Conservation (phyloP, 2,888 invertebrate species). For the Drosophila melanosoma region DNA sequence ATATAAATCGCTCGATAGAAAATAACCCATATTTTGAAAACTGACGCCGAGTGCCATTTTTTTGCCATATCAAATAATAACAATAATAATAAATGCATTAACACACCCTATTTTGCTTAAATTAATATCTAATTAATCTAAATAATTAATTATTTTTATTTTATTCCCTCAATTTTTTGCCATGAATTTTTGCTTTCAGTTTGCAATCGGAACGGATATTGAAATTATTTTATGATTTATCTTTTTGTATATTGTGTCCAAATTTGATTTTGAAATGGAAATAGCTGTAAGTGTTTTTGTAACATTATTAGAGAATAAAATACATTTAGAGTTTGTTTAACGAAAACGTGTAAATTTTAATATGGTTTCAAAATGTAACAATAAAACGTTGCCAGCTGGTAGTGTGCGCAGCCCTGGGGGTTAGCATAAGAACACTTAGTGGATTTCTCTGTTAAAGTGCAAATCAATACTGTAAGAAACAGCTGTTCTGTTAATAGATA, state of each 20-base stretch:
- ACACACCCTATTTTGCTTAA: constrained; percentile 29
- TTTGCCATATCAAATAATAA: constrained; percentile 42
- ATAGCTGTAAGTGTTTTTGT: constrained; percentile 62
- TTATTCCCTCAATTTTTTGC: constrained; percentile 35
- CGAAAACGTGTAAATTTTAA: background rate
- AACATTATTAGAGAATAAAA: constrained; percentile 61
- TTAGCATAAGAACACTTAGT: constrained; percentile 14
- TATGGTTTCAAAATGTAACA: background rate
- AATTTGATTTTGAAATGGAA: constrained; percentile 34
- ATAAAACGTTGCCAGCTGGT: constrained; percentile 9
- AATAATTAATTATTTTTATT: constrained; percentile 27
- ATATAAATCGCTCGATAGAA: constrained; percentile 12
- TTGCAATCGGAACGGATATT: constrained; percentile 80
- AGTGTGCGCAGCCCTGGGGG: background rate
- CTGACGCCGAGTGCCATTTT: constrained; percentile 30
- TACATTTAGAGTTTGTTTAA: constrained; percentile 37
- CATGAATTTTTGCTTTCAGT: constrained; percentile 73
- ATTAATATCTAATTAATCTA: constrained; percentile 2
- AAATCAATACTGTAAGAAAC: constrained; percentile 7
- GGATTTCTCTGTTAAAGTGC: constrained; percentile 8
- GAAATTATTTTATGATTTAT: constrained; percentile 78
- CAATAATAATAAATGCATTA: constrained; percentile 9
- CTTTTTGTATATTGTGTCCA: constrained; percentile 61
- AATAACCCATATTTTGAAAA: constrained; percentile 18
- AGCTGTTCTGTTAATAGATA: constrained; percentile 8